A percentile compares a stretch with the other conserved stretches of the same genome.
These are phyloP conservation scores for Pao palembangensis DNA, from an alignment of 2,113 vertebrate species.

Conservation along the genomic window DNA sequence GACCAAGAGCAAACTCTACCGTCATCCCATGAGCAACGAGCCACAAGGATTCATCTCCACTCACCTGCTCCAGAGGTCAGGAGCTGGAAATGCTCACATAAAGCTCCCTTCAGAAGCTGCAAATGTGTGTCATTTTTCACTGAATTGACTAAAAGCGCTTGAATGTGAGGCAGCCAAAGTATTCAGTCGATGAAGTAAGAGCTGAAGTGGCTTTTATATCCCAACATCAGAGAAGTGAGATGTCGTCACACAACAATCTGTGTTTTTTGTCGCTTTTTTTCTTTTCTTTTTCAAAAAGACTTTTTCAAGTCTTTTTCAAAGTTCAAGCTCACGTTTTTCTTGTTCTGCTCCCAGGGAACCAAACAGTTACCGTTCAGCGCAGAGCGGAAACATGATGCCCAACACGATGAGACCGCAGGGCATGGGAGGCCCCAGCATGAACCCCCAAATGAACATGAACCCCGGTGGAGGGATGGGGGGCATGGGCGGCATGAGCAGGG, in stretches of 20 bases:
- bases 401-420: slow-evolving; percentile 73
- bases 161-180: slow-evolving; percentile 18
- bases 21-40: slow-evolving; percentile 89
- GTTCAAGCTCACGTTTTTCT: neutral
- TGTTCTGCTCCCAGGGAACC: slow-evolving; percentile 79
- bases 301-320: no score
- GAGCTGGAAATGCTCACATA: neutral
- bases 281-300: no score
- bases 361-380: slow-evolving; percentile 86
- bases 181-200: slow-evolving; percentile 43
- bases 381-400: slow-evolving; percentile 76
- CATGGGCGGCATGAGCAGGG: slow-evolving; percentile 70
- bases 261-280: slow-evolving; percentile 9
- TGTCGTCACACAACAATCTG: neutral
- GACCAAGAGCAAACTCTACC: slow-evolving; percentile 93
- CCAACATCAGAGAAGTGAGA: slow-evolving; percentile 15
- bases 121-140: slow-evolving; percentile 16
- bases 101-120: slow-evolving; percentile 2
- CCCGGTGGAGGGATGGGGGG: slow-evolving; percentile 73
- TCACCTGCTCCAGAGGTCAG: slow-evolving; percentile 91
- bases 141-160: slow-evolving; percentile 19
- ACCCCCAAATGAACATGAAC: slow-evolving; percentile 80
- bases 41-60: slow-evolving; percentile 93
- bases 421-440: slow-evolving; percentile 77
- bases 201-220: slow-evolving; percentile 47